Percentiles rank a stretch among this genome's conserved stretches.
phyloP scores from a whole-genome alignment of 2,797 vertebrate species.

The Enteromius unitaeniatus region DNA sequence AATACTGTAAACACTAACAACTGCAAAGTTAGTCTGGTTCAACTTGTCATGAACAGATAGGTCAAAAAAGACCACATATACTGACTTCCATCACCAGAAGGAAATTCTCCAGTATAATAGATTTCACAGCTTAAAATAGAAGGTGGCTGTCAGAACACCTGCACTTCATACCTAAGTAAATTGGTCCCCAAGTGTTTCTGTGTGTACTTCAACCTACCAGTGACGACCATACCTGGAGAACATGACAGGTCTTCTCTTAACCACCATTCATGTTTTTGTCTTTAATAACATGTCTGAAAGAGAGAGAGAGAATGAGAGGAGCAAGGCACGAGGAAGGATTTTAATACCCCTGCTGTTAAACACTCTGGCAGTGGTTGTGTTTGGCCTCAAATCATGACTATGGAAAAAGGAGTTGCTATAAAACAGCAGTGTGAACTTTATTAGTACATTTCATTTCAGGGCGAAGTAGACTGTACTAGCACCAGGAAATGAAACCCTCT shows the following conservation, averaged over 20 bases:
- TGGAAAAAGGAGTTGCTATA: conserved; percentile 12
- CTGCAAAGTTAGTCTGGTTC: not conserved
- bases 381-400: conserved; percentile 16
- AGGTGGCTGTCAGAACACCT: conserved; percentile 11
- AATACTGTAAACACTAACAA: not conserved
- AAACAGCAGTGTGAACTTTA: conserved; percentile 29
- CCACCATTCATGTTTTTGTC: conserved; percentile 57
- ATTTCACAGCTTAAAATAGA: conserved; percentile 44
- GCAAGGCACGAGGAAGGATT: not conserved
- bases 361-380: conserved; percentile 13
- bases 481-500: conserved; percentile 1
- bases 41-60: not conserved
- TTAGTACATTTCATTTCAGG: conserved; percentile 23
- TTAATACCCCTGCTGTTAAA: conserved; percentile 1
- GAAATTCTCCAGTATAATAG: conserved; percentile 22
- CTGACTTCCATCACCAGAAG: conserved; percentile 12
- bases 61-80: not conserved
- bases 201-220: conserved; percentile 24
- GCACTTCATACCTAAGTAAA: conserved; percentile 33
- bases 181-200: conserved; percentile 42
- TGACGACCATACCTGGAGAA: not conserved
- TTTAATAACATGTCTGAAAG: conserved; percentile 48
- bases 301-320: not conserved
- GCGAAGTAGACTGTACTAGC: conserved; percentile 9
- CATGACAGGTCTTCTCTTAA: conserved; percentile 33